Percentiles rank a stretch among this genome's conserved stretches.
Conservation (phyloP, 2,113 vertebrate species). For the Platysteira castanea region DNA sequence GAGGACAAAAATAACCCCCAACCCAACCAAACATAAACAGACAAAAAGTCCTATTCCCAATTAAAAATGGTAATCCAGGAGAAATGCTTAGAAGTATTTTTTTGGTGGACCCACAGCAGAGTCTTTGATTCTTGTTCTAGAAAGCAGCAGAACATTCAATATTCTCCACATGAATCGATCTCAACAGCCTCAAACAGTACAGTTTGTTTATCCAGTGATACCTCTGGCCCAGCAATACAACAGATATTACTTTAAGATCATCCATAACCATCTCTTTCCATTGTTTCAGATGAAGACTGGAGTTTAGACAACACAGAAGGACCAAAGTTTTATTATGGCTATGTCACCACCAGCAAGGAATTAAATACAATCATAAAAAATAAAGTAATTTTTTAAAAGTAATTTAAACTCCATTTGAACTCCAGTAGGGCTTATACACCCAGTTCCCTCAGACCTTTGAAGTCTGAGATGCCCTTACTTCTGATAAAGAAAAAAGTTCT, state of each 20-base stretch:
- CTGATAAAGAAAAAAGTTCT: background rate
- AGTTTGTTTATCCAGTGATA: background rate
- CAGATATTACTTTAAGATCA: background rate
- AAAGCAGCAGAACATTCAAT: background rate
- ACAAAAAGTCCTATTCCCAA: background rate
- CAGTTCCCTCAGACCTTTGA: background rate
- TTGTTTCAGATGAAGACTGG: background rate
- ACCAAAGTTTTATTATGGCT: background rate
- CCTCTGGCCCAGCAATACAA: background rate
- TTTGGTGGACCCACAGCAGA: fast-evolving
- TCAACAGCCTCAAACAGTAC: background rate
- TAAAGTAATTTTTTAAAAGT: background rate
- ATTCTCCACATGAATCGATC: background rate
- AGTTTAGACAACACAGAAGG: background rate
- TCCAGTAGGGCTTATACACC: background rate
- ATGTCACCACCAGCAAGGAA: background rate
- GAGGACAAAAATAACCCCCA: background rate
- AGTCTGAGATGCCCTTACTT: background rate
- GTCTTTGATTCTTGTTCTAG: background rate
- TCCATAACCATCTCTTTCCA: background rate
- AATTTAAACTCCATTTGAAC: background rate
- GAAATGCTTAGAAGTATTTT: background rate
- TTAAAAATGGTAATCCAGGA: background rate
- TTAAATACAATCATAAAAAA: background rate
- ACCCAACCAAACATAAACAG: background rate